phyloP scores from a whole-genome alignment of 2,888 invertebrate genomes.

The Halocaridina rubra region DNA sequence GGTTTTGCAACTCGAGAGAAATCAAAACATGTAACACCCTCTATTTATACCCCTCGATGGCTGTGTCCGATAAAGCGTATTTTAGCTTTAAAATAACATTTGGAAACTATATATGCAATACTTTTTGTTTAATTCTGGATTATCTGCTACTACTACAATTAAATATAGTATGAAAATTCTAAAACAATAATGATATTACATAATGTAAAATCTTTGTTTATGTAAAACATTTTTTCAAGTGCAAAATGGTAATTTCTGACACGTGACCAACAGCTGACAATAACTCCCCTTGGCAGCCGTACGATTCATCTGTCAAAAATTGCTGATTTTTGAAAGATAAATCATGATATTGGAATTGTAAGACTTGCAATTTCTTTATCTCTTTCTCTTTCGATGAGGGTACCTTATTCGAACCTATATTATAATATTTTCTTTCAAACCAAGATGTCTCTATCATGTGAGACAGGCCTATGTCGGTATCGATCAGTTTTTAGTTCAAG shows the following conservation, averaged over 20 bases:
- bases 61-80: not conserved
- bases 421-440: not conserved
- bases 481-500: too few relatives aligned
- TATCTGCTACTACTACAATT: not conserved
- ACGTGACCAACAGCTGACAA: constrained; percentile 39
- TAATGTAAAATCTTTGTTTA: not conserved
- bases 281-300: not conserved
- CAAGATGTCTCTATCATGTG: too few relatives aligned
- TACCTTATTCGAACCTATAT: not conserved
- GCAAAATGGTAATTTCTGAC: not conserved
- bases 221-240: not conserved
- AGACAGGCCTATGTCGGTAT: too few relatives aligned
- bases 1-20: not conserved
- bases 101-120: not conserved
- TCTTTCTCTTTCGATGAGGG: too few relatives aligned
- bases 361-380: too few relatives aligned
- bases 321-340: too few relatives aligned
- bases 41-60: not conserved
- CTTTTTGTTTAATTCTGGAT: not conserved
- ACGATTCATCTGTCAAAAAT: not conserved
- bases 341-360: not conserved
- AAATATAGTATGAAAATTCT: not conserved
- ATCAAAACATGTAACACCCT: not conserved
- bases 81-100: not conserved
- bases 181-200: too few relatives aligned